Evolutionary conservation across 1,140 invertebrate genomes (phyloP).

Genomic region (Lithobius niger): DNA sequence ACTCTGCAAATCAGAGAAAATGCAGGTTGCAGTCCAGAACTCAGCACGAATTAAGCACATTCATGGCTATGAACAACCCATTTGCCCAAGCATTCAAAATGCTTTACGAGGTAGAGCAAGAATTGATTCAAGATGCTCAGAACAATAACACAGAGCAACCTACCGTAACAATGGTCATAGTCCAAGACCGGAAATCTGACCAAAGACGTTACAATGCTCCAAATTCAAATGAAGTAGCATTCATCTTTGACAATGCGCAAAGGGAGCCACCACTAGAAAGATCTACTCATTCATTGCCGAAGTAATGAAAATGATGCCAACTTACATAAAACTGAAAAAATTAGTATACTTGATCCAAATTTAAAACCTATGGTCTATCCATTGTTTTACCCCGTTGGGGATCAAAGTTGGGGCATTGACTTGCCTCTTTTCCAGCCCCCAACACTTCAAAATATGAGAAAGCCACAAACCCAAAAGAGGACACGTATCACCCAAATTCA

Average conservation of each 20-base stretch:
- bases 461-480: not conserved
- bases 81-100: conserved; percentile 4
- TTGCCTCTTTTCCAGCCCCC: too few species aligned
- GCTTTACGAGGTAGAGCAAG: not conserved
- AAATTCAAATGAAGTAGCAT: not conserved
- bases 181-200: not conserved
- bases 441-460: not conserved
- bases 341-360: not conserved
- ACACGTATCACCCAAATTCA: not conserved
- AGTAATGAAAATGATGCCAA: too few species aligned
- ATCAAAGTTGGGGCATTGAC: not conserved
- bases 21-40: not conserved
- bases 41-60: not conserved
- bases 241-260: not conserved
- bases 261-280: not conserved
- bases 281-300: conserved; percentile 14
- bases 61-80: not conserved
- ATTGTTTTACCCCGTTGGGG: not conserved
- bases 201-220: not conserved
- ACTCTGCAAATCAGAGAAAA: not conserved
- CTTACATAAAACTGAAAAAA: not conserved
- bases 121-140: not conserved
- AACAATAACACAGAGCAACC: too few species aligned
- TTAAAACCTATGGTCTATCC: not conserved
- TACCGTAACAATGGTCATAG: too few species aligned